Base-by-base conservation (phyloP, 2,797 vertebrate genomes). In the Chrysolophus pictus region DNA sequence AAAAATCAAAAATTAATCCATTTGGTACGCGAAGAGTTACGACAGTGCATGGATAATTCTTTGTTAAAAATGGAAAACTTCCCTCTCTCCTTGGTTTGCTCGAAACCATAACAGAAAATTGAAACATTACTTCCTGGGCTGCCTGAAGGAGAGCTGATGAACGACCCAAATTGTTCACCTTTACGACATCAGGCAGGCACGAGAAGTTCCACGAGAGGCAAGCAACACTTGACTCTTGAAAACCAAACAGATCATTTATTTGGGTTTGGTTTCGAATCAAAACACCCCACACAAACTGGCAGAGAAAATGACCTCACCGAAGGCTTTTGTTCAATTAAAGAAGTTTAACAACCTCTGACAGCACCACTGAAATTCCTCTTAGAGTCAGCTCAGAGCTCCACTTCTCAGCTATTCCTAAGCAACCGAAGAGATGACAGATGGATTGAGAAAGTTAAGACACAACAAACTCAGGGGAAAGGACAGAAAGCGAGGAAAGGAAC, bases 111-210 rank as follows among this genome's bases (percentile, higher is more conserved):
- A 53, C 2, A 28, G 24, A 62, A 65, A 84, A 58, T 0, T 10
- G 13, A 28, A 87, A 64, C 7, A 2, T 46, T 26, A 5, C 42
- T 78, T 59, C 26, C 51, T 10, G 11, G 22, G 6, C 11, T 46
- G 37, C 2, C 28, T 46, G 39, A 10, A 16, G 31, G 18, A 29
- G 17, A 68, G 63, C 0, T 1, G 5, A 58, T 9, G 18, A 44
- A 69, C 1, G 22, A 11, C 37, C 60, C 16, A 8, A n/a, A 15
- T 33, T 65, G 26, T 53, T 67, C 51, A 46, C 15, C 41, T 41
- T 9, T 24, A 42, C 15, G n/a, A 7, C 41, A 15, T 0, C 1
- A 42, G 60, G 47, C 0, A 51, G 26, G 33, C 28, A 71, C 0
- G 4, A 33, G 12, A n/a, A 59, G 51, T 12, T 15, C 5, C 28